Evolutionary conservation across 1,140 invertebrate genomes (phyloP), one percentile per base, ranked within the genome.

Genomic region (Drosophila gunungcola): DNA sequence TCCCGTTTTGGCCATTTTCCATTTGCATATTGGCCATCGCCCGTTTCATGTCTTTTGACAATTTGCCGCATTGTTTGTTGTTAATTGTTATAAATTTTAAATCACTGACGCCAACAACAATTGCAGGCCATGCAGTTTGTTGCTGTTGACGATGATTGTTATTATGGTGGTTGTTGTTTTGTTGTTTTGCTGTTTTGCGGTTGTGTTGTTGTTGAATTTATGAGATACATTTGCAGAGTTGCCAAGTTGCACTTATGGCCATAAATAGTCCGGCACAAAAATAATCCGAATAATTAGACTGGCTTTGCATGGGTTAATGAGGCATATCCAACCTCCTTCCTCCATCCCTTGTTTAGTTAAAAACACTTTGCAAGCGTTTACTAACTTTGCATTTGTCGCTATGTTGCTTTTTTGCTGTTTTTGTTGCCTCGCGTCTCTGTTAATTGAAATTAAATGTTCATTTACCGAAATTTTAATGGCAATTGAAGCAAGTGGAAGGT

Each of bases 21-120:
- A 70, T 73, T 73, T 72, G 69, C 69, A 73, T 73, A 72, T 73
- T 73, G 67, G 68, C 65, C 68, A 70, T 57, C 69, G 74, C 68
- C 80, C 58, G 49, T 78, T 82, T 83, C 80, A 65, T 83, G 81
- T 80, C 76, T 73, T 76, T 80, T 85, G 72, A 84, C 81, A 78
- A 78, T 78, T 82, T 78, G 80, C 80, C 80, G 80, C 80, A 84
- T 84, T 84, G 81, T 85, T 84, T 85, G 46, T 41, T 49, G 76
- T 84, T 85, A 84, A 84, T 80, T 84, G 80, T 75, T 80, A 82
- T 67, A 79, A 81, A 82, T 86, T 79, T 86, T 82, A 82, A 86
- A 86, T 86, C 83, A 86, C 68, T 48, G 64, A 63, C 81, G 81
- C 46, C 73, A 61, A 53, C 81, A 86, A 49, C 73, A 61, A 53